Conservation (phyloP, 2,888 invertebrate species). For the Conomelus anceps region DNA sequence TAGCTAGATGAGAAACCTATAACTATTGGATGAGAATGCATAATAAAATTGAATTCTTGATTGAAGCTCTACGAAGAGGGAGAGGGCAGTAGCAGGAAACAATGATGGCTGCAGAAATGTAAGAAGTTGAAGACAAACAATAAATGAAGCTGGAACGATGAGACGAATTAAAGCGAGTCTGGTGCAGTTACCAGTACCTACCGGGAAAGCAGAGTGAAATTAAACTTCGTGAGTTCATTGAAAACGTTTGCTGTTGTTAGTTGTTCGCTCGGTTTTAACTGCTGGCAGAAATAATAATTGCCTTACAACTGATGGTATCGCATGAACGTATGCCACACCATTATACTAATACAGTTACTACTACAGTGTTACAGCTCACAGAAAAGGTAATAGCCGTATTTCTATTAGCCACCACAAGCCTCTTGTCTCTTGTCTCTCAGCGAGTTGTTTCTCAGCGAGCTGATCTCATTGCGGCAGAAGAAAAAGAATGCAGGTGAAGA, state of each 20-base stretch:
- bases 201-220: neutral
- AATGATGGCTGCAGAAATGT: neutral
- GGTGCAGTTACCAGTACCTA: neutral
- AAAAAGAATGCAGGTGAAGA: neutral
- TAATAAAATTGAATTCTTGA: too few relatives aligned
- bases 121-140: neutral
- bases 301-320: neutral
- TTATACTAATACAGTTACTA: neutral
- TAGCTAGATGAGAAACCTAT: too few relatives aligned
- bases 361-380: neutral
- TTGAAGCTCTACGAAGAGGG: too few relatives aligned
- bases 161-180: neutral
- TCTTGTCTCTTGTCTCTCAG: neutral
- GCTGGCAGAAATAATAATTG: neutral
- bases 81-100: too few relatives aligned
- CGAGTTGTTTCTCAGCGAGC: neutral
- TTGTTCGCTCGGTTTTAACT: neutral
- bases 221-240: neutral
- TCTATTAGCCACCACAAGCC: neutral
- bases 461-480: neutral
- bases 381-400: neutral
- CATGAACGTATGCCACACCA: neutral
- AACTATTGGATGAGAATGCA: too few relatives aligned
- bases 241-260: neutral
- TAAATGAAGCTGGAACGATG: neutral